Evolutionary conservation across 2,888 invertebrate species (phyloP), one percentile per base, ranked within the genome.

Genomic region (Mythimna impura): DNA sequence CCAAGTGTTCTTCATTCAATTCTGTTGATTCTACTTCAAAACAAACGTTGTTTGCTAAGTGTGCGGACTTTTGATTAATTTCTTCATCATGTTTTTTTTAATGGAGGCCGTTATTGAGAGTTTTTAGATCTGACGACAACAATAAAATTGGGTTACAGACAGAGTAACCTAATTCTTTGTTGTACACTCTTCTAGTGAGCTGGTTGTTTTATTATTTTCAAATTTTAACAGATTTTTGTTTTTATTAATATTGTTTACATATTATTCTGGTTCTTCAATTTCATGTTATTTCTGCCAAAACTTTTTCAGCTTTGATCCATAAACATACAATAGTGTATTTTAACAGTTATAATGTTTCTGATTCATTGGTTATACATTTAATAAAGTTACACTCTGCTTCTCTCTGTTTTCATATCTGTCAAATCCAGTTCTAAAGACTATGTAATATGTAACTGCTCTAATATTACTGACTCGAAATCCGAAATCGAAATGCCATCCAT

Each of bases 21-120:
- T 65, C 40, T 60, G 78, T 58, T 82, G 58, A 63, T 66, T 80
- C 25, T 30, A 73, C 66, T 62, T 66, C 66, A 65, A 64, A 25
- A 3, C 54, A 8, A 47, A 66, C 30, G 50, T 63, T 66, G 78
- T 77, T 78, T 70, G 40, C 10, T 6, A 30, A 77, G 40, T 43
- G 10, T 34, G 4, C 1, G 63, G n/a, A 52, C 22, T 73, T 61
- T 25, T 36, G 17, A 43, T 73, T 36, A 40, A 25, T 57, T 65
- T 62, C 34, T 52, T 30, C 36, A 9, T 0, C 12, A 43, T 36
- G 12, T 60, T 72, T 12, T 74, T 63, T 3, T 40, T 0, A 14
- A 61, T 52, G 0, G 8, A 34, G n/a, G 36, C 12, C 6, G 20
- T 22, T 52, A 14, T 43, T 0, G 14, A 8, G 8, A 20, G 17